phyloP scores from a whole-genome alignment of 2,113 vertebrate genomes.

The Lipotes vexillifer region DNA sequence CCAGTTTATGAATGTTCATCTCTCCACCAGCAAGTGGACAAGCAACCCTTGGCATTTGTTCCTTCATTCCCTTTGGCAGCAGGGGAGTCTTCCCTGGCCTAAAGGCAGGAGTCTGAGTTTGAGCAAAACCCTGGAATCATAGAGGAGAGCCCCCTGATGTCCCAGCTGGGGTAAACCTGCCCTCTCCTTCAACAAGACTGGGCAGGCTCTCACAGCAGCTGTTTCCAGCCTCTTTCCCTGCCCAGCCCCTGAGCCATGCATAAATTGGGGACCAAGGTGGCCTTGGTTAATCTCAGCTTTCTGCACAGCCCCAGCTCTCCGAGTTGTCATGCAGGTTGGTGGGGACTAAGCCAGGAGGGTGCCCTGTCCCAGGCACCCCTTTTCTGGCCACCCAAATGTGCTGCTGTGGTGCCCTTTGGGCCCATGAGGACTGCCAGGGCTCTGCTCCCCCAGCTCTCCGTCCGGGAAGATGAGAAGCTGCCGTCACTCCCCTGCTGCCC shows the following conservation, averaged over 20 bases:
- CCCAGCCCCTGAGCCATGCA: background rate
- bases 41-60: background rate
- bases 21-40: background rate
- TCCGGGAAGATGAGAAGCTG: conserved; percentile 35
- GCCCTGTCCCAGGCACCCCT: background rate
- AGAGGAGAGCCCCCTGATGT: background rate
- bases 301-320: background rate
- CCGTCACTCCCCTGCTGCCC: background rate
- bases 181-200: background rate
- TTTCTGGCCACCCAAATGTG: background rate
- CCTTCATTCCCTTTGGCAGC: background rate
- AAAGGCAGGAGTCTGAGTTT: background rate
- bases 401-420: background rate
- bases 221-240: background rate
- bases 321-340: background rate
- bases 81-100: background rate
- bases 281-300: background rate
- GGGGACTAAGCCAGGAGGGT: background rate
- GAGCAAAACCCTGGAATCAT: background rate
- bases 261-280: background rate
- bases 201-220: background rate
- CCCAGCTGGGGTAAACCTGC: background rate
- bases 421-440: background rate
- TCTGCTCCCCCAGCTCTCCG: background rate
- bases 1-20: background rate